These are phyloP conservation scores for Amazona finschi DNA, from an alignment of 2,797 vertebrate genomes.

Conservation along the genomic window DNA sequence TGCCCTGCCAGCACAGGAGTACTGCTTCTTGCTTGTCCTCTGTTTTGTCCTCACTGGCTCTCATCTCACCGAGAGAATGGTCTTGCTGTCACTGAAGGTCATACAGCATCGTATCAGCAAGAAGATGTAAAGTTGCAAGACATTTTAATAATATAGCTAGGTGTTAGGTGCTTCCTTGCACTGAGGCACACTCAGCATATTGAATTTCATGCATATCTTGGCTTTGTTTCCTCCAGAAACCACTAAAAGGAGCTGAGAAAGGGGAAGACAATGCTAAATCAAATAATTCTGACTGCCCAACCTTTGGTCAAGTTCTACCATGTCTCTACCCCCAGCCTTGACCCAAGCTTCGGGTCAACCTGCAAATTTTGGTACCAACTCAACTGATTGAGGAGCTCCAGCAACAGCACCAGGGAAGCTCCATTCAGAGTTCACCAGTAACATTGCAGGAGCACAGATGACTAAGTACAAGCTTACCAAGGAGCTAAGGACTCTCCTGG, in stretches of 20 bases:
- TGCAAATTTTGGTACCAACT: background rate
- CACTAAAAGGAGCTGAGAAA: background rate
- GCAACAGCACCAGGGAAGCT: background rate
- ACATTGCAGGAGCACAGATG: background rate
- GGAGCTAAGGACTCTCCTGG: background rate
- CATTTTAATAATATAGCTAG: background rate
- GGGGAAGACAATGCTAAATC: background rate
- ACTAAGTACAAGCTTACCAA: background rate
- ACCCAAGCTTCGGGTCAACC: background rate
- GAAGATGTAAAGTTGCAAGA: background rate
- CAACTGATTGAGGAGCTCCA: background rate
- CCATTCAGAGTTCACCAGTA: background rate
- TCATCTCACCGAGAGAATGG: background rate
- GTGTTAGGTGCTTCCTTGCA: background rate
- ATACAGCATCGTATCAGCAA: background rate
- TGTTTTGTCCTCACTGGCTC: background rate
- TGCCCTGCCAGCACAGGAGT: background rate
- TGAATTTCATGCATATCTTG: background rate
- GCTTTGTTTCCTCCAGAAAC: background rate
- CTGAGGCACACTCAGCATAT: background rate
- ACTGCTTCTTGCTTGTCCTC: background rate
- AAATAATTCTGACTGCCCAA: background rate
- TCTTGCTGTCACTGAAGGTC: background rate
- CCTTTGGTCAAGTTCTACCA: background rate
- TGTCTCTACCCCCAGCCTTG: background rate